Evolutionary conservation across 2,113 vertebrate genomes (phyloP), one percentile per base, ranked within the genome.

Genomic region (Bagarius yarrelli): DNA sequence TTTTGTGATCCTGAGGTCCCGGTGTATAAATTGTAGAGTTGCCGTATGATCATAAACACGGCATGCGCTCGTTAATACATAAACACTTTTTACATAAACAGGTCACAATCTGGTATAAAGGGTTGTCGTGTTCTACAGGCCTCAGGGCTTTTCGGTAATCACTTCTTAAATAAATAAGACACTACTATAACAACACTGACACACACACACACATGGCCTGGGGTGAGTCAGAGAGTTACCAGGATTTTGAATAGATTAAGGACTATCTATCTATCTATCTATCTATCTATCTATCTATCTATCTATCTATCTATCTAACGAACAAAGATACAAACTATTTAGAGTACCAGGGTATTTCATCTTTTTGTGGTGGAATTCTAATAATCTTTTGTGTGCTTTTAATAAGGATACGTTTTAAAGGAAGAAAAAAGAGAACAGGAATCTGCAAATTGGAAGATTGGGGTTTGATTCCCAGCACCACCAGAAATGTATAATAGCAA

Each of bases 61-160:
- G 30, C 32, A 25, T 14, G 23, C n/a, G 32, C 36, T 59, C 53
- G 19, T 2, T 44, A 59, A 40, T 40, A 75, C 55, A 59, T 18
- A 75, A 21, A 59, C 55, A 23, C 50, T 18, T 50, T 73, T 52
- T 21, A 73, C 21, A 32, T 73, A 73, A 73, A 73, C 50, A 55
- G 18, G 19, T 32, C 14, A 14, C 70, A 55, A 72, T 5, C 16
- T 72, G 8, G 12, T 53, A 21, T 30, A 32, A 72, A 72, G 27
- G 50, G 18, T 73, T 73, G 53, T 9, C 32, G 27, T 34, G 27
- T 55, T 73, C 27, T 18, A 32, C 50, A 6, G 44, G 70, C 70
- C 70, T 73, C 18, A 11, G 70, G 70, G 70, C 50, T 52, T 53
- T 73, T 73, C 13, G 50, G 50, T 73, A 73, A 73, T 73, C 27